Evolutionary conservation across 1,140 invertebrate genomes (phyloP), one percentile per base, ranked within the genome.

Genomic region (Battus philenor): DNA sequence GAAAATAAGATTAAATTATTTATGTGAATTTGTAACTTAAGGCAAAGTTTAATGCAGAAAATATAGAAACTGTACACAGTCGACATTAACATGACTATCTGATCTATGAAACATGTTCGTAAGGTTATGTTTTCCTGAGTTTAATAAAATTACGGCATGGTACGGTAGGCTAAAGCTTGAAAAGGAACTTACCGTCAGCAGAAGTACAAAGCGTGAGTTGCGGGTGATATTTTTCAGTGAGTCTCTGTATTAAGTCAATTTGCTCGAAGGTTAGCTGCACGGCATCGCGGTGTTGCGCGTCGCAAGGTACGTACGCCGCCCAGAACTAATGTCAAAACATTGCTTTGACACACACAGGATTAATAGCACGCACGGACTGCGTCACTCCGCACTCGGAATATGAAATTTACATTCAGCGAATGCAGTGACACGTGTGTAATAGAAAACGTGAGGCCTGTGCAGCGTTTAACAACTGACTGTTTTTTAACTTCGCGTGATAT

Each of bases 211-310:
- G 91, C 27, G 91, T 89, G 68, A 97, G 91, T 47, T 91, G 88
- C 36, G 93, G 90, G 3, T 93, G 90, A 74, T 96, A 96, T 64
- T 93, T 91, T 39, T 91, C 90, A 18, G 95, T 92, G 15, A 96
- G 90, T 58, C 94, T 89, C 68, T 93, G 92, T 58, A 96, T 96
- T 36, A 95, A 88, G 73, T 96, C 95, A 56, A 96, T 92, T 80
- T 96, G 95, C 59, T 96, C 95, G 60, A 97, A 86, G 6, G 94
- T 94, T 61, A 94, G 82, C 67, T 95, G 93, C 22, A 96, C 93
- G 3, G 94, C 93, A 71, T 96, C 94, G 62, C 93, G 90, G 70
- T 93, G 91, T 68, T 95, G 93, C n/a, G 93, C 90, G 41, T 91
- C 90, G 76, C 95, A 97, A 2, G 92, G 91, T 29, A 93, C 93